Percentiles rank a stretch among this genome's conserved stretches.
Conservation (phyloP, 35 echinoderm and acorn worm genomes). For the Anneissia japonica region DNA sequence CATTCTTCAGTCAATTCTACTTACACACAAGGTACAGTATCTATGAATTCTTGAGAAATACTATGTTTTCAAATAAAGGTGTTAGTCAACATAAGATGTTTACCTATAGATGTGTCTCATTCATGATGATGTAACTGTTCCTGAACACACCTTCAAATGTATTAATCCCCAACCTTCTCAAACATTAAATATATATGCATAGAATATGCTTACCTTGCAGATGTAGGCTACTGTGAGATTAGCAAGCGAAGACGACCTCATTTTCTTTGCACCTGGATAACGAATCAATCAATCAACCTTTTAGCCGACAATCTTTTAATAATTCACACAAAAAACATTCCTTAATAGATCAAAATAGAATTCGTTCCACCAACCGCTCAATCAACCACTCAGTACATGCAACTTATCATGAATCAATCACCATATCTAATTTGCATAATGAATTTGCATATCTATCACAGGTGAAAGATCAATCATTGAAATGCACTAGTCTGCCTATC, state of each 20-base stretch:
- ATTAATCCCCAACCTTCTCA: too few relatives aligned
- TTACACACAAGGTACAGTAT: too few relatives aligned
- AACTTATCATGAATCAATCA: neutral
- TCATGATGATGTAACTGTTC: too few relatives aligned
- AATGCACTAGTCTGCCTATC: neutral
- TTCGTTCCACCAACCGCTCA: neutral
- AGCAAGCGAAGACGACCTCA: neutral
- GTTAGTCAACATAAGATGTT: too few relatives aligned
- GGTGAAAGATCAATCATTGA: neutral
- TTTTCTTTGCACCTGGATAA: slow-evolving; percentile 45
- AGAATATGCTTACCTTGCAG: slow-evolving; percentile 41
- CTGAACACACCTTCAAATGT: too few relatives aligned
- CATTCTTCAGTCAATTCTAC: too few relatives aligned
- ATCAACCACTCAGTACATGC: neutral
- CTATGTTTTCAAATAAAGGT: too few relatives aligned
- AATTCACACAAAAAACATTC: neutral
- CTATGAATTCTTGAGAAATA: too few relatives aligned
- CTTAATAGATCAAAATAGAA: neutral
- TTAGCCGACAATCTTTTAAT: neutral
- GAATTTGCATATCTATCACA: neutral
- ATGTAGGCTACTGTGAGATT: slow-evolving; percentile 50
- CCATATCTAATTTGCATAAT: neutral
- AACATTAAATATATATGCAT: neutral
- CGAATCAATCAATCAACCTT: neutral
- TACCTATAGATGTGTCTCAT: too few relatives aligned